Base-by-base conservation (phyloP, 23 tunicate species). In the Botrylloides violaceus region DNA sequence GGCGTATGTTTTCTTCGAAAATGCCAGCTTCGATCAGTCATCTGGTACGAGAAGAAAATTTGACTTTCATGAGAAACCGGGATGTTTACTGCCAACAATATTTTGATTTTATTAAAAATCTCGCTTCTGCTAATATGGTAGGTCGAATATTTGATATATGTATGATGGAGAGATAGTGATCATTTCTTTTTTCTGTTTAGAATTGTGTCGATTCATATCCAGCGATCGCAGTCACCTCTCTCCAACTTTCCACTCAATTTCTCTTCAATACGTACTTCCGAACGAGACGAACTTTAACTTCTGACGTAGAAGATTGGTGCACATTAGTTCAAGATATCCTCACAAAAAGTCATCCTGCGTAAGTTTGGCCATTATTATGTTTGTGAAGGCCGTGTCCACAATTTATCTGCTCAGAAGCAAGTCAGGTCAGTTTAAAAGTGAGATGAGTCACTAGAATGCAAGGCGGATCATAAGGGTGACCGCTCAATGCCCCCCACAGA, bases 1-100 rank as follows among this genome's bases (percentile, higher is more conserved):
- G 83, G 5, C 76, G 95, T 0, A 78, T 87, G 22, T 87, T 87
- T 61, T 62, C 84, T 0, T 70, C 95, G 2, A 73, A 70, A 61
- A 86, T 86, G 70, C 81, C 94, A 9, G 79, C 94, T 29, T 86
- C 94, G 19, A 80, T 86, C 58, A 86, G 71, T 43, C 94, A 86
- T 20, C 73, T 86, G 7, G 94, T 86, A 2, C 77, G 78, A 2
- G 94, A 86, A 58, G 94, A 86, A 65, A 86, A 86, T 61, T 77
- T 86, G 2, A 84, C 79, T 38, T 86, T 86, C 73, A 86, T 86
- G 94, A 59, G 85, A 29, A 80, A 86, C 39, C 55, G 85, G 22
- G 94, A 83, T 20, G 60, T 86, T 30, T 86, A 86, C 32, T 79
- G 78, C 32, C 48, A 66, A 2, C 59, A 71, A 19, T 86, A 86